Evolutionary conservation across 2,888 invertebrate genomes (phyloP), one percentile per base, ranked within the genome.

Genomic region (Cyclophora albipunctata): DNA sequence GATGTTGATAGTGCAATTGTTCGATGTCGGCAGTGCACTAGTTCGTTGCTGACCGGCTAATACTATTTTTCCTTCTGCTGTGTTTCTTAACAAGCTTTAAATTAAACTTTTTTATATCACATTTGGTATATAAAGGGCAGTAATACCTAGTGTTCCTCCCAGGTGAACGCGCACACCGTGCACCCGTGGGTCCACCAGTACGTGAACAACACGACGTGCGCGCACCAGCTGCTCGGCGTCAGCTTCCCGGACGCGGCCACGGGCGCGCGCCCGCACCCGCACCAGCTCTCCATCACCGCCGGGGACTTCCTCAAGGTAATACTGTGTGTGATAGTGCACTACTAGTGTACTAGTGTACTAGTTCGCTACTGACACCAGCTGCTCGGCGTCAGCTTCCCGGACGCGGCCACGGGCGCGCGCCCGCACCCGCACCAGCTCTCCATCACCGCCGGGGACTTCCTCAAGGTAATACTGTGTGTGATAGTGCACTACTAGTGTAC

Each of bases 131-230:
- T 20, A 20, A 1, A 20, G 20, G 20, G 20, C 20, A 20, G 20
- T 20, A 20, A 20, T 20, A 20, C 20, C 1, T 20, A 20, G 20
- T 20, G 20, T 42, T 47, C 46, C 91, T 72, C 91, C 88, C 74
- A 90, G 91, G 80, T 92, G 71, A 93, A 98, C 78, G 90, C 92
- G 55, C 93, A 94, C 78, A 92, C 92, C 40, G 91, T 99, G 7
- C 95, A 96, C 81, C 99, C 99, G 0, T 99, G 97, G 96, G 93
- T 98, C 0, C 97, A 98, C 79, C 97, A 98, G 69, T 96, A 94
- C 78, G 96, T 95, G 63, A 99, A 99, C 81, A 96, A 96, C 82
- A 81, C 95, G 62, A 90, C 91, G 3, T 93, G 94, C 41, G 92
- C 92, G 48, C 95, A 98, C 79, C 98, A 98, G 83, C 90, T 94